Evolutionary conservation across 2,797 vertebrate genomes (phyloP), one percentile per base, ranked within the genome.

Genomic region (Tachyglossus aculeatus): DNA sequence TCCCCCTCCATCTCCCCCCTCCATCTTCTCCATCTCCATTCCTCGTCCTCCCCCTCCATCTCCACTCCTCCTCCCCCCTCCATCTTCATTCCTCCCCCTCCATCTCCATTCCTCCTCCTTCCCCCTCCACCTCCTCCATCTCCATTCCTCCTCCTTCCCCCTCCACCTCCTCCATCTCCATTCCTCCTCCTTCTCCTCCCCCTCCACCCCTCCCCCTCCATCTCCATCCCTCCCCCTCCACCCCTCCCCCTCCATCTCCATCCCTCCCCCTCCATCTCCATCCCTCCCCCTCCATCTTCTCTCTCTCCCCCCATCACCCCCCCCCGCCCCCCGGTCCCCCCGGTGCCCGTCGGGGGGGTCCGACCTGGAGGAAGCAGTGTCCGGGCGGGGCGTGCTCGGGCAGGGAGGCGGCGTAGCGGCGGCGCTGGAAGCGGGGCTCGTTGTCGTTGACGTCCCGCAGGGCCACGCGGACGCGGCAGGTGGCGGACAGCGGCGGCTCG

Each of bases 391-490:
- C 67, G 84, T 97, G 96, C 70, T 98, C 96, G 3, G 76, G 88
- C 29, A 97, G 41, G 52, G 90, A 93, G 52, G 88, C 89, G 3
- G 94, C 94, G 88, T 97, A 97, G 57, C 96, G 90, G 83, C 93
- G 93, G 55, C 89, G 94, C 82, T 84, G 75, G 88, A 98, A 98
- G 57, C 94, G 71, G 0, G 97, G 97, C 80, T 95, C 94, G 54
- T 97, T 96, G 91, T 98, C 96, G 32, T 98, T 98, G 80, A 96
- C 89, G 7, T 98, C 95, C 55, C 93, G 92, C 41, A 98, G 85
- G 11, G 74, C 52, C 63, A 97, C 78, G 6, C 86, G 94, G 62
- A 97, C 93, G 9, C 90, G 91, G 25, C 94, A 94, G 4, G 93
- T 92, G 74, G 96, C 90, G 2, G 94, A 92, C 34, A 95, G 89